These are phyloP conservation scores for Acanthosoma haemorrhoidale DNA, from an alignment of 2,888 invertebrate genomes.

Conservation along the genomic window DNA sequence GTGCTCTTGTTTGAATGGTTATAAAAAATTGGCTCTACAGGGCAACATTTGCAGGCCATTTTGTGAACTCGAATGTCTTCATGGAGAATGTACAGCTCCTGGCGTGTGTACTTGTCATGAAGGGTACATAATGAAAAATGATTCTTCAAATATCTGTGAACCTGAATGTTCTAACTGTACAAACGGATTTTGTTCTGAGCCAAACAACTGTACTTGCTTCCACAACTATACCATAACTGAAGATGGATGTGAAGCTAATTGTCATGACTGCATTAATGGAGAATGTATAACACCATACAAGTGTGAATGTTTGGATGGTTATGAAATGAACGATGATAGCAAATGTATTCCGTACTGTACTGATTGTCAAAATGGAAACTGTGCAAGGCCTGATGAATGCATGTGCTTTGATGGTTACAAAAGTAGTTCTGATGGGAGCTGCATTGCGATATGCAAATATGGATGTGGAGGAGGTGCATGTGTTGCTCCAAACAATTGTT, in stretches of 20 bases:
- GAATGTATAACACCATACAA: constrained; percentile 21
- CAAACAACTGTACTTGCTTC: constrained; percentile 25
- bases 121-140: constrained; percentile 16
- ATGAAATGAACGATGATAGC: not conserved
- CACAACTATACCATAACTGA: not conserved
- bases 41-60: constrained; percentile 25
- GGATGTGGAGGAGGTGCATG: constrained; percentile 31
- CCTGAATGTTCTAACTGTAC: constrained; percentile 30
- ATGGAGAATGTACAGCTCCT: constrained; percentile 31
- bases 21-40: not conserved
- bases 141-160: constrained; percentile 6
- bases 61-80: constrained; percentile 25
- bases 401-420: constrained; percentile 15
- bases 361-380: constrained; percentile 15
- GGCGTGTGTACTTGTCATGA: constrained; percentile 25
- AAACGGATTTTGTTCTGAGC: constrained; percentile 28
- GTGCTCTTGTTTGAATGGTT: constrained; percentile 28
- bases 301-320: constrained; percentile 23
- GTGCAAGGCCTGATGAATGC: constrained; percentile 13
- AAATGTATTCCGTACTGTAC: constrained; percentile 32
- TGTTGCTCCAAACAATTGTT: constrained; percentile 31
- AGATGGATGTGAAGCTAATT: constrained; percentile 16
- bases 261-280: constrained; percentile 14
- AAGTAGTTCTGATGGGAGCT: not conserved
- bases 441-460: constrained; percentile 26